Percentiles rank a stretch among this genome's conserved stretches.
Conservation (phyloP, 2,888 invertebrate species). For the Ennomos erosarius region DNA sequence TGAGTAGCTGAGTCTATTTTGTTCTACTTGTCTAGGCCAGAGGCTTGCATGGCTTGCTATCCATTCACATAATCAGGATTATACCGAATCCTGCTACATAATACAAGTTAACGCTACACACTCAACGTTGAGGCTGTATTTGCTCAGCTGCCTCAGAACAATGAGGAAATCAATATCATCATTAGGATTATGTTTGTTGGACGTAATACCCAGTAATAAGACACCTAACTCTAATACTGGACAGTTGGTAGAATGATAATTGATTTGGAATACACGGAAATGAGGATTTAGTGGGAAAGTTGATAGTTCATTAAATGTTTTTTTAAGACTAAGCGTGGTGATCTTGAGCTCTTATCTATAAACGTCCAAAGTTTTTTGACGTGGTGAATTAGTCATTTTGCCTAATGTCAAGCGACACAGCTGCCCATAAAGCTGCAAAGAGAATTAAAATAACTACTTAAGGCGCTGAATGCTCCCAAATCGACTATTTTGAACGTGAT, state of each 20-base stretch:
- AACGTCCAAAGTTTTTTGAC: background rate
- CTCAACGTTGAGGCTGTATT: constrained; percentile 17
- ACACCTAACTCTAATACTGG: constrained; percentile 1
- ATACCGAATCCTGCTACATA: background rate
- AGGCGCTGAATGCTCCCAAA: too few relatives aligned
- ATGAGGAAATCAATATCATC: constrained; percentile 22
- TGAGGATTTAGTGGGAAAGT: background rate
- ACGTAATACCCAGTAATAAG: constrained; percentile 14
- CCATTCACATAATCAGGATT: constrained; percentile 1
- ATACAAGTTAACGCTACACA: constrained; percentile 11
- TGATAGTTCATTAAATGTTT: too few relatives aligned
- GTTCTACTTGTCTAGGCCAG: too few relatives aligned
- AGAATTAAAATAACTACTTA: too few relatives aligned
- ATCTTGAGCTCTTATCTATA: too few relatives aligned
- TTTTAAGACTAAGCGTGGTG: too few relatives aligned
- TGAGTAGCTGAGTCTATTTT: too few relatives aligned
- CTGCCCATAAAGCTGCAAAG: too few relatives aligned
- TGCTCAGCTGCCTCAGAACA: constrained; percentile 29
- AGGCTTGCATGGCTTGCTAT: too few relatives aligned
- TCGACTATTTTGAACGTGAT: too few relatives aligned
- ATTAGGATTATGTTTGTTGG: constrained; percentile 19
- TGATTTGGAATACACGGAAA: background rate
- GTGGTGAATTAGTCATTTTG: too few relatives aligned
- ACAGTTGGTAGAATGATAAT: constrained; percentile 13
- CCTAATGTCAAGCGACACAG: too few relatives aligned